Base-by-base conservation (phyloP, 2,797 vertebrate genomes). In the Hozukius guyotensis region DNA sequence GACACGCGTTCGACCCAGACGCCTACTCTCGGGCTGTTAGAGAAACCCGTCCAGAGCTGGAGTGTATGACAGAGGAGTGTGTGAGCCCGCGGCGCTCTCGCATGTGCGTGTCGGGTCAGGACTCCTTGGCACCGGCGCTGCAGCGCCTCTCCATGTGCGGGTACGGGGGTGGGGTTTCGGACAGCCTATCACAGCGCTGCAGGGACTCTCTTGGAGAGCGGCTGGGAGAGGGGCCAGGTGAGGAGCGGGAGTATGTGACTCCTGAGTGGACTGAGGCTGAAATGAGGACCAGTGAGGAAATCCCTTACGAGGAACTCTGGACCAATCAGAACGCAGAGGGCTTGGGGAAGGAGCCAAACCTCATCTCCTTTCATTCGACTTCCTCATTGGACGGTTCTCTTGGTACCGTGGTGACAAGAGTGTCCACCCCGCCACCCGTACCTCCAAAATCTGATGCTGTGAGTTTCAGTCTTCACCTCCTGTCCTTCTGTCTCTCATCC, bases 371-470 rank as follows among this genome's bases (percentile, higher is more conserved):
- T 82, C 90, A 95, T 57, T 96, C 95, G 1, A 93, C 87, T 1
- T 94, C 93, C 3, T 96, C 79, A 4, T n/a, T 96, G 80, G 96
- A 97, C 10, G 95, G 94, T 11, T 89, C 94, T 16, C 67, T 94
- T 32, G 96, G 95, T 8, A 94, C 96, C 20, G 61, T 96, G 78
- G 94, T 94, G 83, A 91, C 94, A 0, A 90, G 94, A 72, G 96
- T 97, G 52, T 92, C 96, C 2, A 92, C 92, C 2, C 97, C 97
- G 0, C 98, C 98, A 4, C 98, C 98, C 0, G 96, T 99, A 55
- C 98, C 98, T 16, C 98, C 98, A 83, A 99, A 99, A 89, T 99
- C 98, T 2, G 97, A 99, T 93, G 98, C 98, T 95, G 98, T 99
- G 95, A 98, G 98, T 96, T 74, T 60, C 49, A 22, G 49, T 77